Percentiles rank a stretch among this genome's conserved stretches.
These are phyloP conservation scores for Mustela nigripes DNA, from an alignment of 2,113 vertebrate species.

Conservation along the genomic window DNA sequence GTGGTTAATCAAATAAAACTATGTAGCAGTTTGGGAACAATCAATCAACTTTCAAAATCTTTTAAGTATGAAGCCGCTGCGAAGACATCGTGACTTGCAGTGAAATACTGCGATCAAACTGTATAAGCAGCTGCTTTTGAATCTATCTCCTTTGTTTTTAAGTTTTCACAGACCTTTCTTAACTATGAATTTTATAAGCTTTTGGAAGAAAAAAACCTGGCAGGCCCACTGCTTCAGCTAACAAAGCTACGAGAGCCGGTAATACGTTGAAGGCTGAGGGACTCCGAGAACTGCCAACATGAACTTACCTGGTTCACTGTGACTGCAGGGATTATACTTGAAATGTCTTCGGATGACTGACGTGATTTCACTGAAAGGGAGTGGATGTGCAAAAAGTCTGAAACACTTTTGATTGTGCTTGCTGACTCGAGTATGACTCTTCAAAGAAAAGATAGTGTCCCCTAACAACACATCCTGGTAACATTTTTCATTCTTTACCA, in stretches of 20 bases:
- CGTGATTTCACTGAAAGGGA: conserved; percentile 29
- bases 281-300: conserved; percentile 40
- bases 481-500: background rate
- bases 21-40: conserved; percentile 87
- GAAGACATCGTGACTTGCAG: conserved; percentile 72
- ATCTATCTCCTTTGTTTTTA: conserved; percentile 75
- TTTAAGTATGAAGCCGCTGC: conserved; percentile 82
- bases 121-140: conserved; percentile 77
- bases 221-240: conserved; percentile 61
- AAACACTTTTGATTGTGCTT: conserved; percentile 9
- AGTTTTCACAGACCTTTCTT: conserved; percentile 74
- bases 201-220: conserved; percentile 66
- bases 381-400: background rate
- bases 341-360: conserved; percentile 43
- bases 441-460: background rate
- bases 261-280: conserved; percentile 78
- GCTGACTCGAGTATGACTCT: background rate
- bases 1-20: conserved; percentile 89
- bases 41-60: conserved; percentile 87
- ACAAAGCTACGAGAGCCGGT: conserved; percentile 71
- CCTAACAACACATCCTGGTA: conserved; percentile 40
- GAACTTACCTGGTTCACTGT: conserved; percentile 23
- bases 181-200: conserved; percentile 71
- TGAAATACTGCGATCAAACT: conserved; percentile 78
- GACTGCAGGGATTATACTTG: background rate